Conservation (phyloP, 2,113 vertebrate species). For the Sprattus sprattus region DNA sequence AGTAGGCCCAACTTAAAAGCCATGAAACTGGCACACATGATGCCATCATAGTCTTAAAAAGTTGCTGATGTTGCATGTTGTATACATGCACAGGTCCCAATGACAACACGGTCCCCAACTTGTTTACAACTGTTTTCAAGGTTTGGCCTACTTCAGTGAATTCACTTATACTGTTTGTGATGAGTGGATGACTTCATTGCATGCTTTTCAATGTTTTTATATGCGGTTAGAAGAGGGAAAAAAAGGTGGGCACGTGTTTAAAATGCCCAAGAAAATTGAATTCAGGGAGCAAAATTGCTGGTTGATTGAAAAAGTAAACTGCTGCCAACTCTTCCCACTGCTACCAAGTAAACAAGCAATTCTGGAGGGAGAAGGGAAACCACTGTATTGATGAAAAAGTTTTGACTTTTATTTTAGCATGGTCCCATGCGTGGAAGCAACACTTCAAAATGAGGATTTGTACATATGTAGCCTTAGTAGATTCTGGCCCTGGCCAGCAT, state of each 20-base stretch:
- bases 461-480: neutral
- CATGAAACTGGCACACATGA: neutral
- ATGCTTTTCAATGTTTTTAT: neutral
- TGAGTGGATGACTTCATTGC: neutral
- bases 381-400: neutral
- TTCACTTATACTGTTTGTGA: neutral
- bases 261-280: neutral
- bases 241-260: neutral
- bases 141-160: neutral
- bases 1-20: neutral
- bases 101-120: neutral
- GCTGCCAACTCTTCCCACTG: neutral
- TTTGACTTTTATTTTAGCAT: neutral
- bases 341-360: neutral
- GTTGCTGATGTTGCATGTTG: neutral
- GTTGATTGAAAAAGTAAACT: neutral
- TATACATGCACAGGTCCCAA: neutral
- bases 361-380: neutral
- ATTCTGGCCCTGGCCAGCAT: neutral
- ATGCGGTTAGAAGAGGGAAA: neutral
- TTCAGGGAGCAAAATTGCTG: neutral
- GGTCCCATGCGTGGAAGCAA: neutral
- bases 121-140: neutral
- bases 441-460: neutral
- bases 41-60: neutral